These are phyloP conservation scores for Drosophila yooni DNA, from an alignment of 2,888 invertebrate genomes.

Conservation along the genomic window DNA sequence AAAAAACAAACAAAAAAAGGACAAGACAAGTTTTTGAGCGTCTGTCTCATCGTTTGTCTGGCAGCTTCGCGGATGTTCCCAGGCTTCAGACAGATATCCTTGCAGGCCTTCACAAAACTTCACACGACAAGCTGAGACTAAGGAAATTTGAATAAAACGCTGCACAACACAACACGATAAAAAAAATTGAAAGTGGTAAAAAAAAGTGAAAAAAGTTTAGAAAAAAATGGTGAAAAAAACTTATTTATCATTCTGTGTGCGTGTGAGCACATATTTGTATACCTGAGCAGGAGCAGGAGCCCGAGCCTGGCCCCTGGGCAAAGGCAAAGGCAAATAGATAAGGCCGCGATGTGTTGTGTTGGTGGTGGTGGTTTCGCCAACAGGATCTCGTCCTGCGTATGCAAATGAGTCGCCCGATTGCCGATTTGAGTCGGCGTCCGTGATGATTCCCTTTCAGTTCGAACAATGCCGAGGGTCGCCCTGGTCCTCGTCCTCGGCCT, in stretches of 20 bases:
- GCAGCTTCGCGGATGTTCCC: slow-evolving; percentile 70
- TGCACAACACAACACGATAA: slow-evolving; percentile 55
- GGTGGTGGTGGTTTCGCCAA: slow-evolving; percentile 59
- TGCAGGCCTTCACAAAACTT: slow-evolving; percentile 53
- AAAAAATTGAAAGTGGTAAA: slow-evolving; percentile 81
- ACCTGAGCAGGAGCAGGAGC: slow-evolving; percentile 47
- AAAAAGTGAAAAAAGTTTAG: slow-evolving; percentile 76
- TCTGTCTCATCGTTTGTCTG: slow-evolving; percentile 28
- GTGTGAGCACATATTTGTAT: slow-evolving; percentile 52
- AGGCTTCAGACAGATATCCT: slow-evolving; percentile 64
- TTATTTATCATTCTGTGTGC: slow-evolving; percentile 72
- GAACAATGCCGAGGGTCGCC: slow-evolving; percentile 73
- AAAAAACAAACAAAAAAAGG: not conserved
- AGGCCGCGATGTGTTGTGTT: slow-evolving; percentile 55
- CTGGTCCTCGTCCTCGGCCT: slow-evolving; percentile 43
- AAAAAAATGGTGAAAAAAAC: slow-evolving; percentile 72
- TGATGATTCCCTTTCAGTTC: slow-evolving; percentile 75
- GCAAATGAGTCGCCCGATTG: slow-evolving; percentile 72
- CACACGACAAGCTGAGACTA: slow-evolving; percentile 65
- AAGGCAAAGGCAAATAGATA: slow-evolving; percentile 78
- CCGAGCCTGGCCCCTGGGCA: slow-evolving; percentile 36
- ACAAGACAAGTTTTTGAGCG: slow-evolving; percentile 32
- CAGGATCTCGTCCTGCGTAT: slow-evolving; percentile 67
- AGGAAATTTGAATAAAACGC: slow-evolving; percentile 73
- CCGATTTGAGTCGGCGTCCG: slow-evolving; percentile 36